A percentile compares a stretch with the other conserved stretches of the same genome.
These are phyloP conservation scores for Halcyon chelicuti DNA, from an alignment of 2,797 vertebrate species.

Conservation along the genomic window DNA sequence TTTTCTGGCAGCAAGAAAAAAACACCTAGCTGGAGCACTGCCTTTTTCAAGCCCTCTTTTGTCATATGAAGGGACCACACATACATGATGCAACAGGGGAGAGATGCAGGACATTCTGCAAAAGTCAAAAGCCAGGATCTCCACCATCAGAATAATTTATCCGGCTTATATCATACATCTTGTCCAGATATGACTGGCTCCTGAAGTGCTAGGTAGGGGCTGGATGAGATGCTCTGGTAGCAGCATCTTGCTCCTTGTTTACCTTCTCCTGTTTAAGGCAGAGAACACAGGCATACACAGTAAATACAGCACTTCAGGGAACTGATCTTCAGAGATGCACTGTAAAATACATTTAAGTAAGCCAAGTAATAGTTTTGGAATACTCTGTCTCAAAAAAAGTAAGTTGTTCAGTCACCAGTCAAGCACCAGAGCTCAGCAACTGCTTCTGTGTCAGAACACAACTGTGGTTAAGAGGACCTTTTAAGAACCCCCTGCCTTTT, in stretches of 20 bases:
- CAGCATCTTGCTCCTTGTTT: neutral
- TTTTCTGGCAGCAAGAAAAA: constrained; percentile 36
- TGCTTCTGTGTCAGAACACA: neutral
- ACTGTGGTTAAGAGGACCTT: neutral
- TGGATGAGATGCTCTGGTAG: neutral
- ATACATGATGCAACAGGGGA: neutral
- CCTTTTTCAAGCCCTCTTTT: neutral
- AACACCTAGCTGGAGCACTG: neutral
- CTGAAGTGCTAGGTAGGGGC: neutral
- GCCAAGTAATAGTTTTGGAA: neutral
- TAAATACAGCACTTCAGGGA: neutral
- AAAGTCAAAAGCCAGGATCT: neutral
- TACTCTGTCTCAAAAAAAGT: neutral
- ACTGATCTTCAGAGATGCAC: neutral
- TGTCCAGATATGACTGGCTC: neutral
- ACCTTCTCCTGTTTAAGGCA: neutral
- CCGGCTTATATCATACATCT: neutral
- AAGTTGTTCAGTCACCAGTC: neutral
- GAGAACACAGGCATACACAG: neutral
- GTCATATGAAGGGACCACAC: neutral
- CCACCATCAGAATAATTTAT: neutral
- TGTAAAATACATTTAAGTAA: neutral
- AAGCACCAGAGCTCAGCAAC: neutral
- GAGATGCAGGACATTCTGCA: neutral
- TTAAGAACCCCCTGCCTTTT: neutral